Conservation (phyloP, 2,113 vertebrate species). For the Galeopterus variegatus region DNA sequence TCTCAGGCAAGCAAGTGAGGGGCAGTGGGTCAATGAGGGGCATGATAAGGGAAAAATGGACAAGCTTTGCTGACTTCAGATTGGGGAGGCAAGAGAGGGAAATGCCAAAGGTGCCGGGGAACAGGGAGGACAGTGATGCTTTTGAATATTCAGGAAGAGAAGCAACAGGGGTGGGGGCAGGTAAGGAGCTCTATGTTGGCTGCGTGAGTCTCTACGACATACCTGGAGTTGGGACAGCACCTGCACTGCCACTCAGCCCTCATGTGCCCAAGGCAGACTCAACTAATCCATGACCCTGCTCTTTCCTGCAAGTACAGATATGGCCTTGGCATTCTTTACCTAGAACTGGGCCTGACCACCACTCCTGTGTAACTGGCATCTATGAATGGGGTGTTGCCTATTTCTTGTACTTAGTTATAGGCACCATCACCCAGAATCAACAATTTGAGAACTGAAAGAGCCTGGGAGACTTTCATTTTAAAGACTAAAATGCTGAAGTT, state of each 20-base stretch:
- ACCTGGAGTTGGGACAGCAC: background rate
- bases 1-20: background rate
- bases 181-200: background rate
- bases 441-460: background rate
- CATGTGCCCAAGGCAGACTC: background rate
- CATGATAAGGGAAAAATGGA: background rate
- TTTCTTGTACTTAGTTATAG: background rate
- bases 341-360: accelerated
- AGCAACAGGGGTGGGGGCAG: accelerated
- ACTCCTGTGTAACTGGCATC: background rate
- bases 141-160: background rate
- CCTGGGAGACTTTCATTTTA: background rate
- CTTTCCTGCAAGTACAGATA: background rate
- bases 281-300: background rate
- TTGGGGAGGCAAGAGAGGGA: background rate
- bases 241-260: too few species aligned
- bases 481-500: background rate
- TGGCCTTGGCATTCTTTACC: background rate
- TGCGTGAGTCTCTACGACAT: background rate
- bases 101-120: accelerated
- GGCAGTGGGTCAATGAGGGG: background rate
- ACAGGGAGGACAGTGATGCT: accelerated
- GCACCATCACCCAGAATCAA: background rate
- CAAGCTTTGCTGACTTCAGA: background rate
- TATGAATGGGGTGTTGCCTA: background rate